Evolutionary conservation across 2,797 vertebrate species (phyloP), one percentile per base, ranked within the genome.

Genomic region (Danionella dracula): DNA sequence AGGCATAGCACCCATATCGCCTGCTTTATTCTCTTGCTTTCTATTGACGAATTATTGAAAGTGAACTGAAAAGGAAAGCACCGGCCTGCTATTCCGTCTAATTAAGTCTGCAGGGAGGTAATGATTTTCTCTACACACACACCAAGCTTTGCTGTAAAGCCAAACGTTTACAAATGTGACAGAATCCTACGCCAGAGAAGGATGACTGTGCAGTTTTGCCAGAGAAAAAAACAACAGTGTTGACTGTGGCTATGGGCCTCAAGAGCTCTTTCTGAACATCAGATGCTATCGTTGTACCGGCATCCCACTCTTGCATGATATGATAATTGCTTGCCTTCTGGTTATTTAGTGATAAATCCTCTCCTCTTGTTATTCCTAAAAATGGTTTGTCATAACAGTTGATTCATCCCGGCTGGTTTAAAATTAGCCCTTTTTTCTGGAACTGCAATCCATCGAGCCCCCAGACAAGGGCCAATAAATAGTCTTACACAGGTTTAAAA

Each of bases 381-480:
- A 68, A 68, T 68, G 53, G 21, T 49, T 48, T 55, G 57, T 66
- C 35, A 49, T 53, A 74, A 62, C 62, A 57, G 45, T 51, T 54
- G 82, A 87, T 83, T 85, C 80, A 85, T 85, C 75, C 71, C 41
- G 63, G 69, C 66, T 77, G 78, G 76, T 86, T 88, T 84, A 77
- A 85, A 87, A 87, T 84, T 70, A 79, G 80, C 75, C 62, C 67
- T 76, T 79, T 78, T 76, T 49, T 71, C 72, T 71, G 77, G 77
- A 76, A 83, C 85, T 70, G 78, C 81, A 81, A 84, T 85, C 78
- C 81, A 81, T 74, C 53, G 58, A 80, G 79, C 83, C 82, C 79
- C 77, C 40, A 16, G 75, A 74, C 78, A 76, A 78, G 80, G 83
- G 81, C 79, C 78, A 81, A 80, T 82, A 84, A 81, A 85, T 77